A percentile compares a stretch with the other conserved stretches of the same genome.
Evolutionary conservation across 2,113 vertebrate species (phyloP).

Genomic region (Hystrix cristata): DNA sequence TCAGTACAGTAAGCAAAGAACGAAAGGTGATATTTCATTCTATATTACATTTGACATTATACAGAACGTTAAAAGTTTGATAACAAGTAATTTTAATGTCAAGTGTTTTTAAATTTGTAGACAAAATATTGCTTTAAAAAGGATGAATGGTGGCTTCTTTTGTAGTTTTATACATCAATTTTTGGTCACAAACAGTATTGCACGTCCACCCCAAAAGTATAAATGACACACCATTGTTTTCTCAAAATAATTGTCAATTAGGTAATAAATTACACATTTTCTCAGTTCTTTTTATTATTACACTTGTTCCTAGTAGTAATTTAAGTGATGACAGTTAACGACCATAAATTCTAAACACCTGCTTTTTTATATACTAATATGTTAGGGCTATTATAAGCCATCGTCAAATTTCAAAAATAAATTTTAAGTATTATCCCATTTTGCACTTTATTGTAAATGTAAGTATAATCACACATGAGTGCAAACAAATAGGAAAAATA

Average conservation of each 20-base stretch:
- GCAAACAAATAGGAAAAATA: neutral
- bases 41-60: slow-evolving; percentile 20
- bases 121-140: slow-evolving; percentile 31
- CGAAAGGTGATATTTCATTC: slow-evolving; percentile 62
- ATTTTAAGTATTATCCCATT: neutral
- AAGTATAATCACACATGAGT: neutral
- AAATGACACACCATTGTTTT: neutral
- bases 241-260: slow-evolving; percentile 2
- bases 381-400: neutral
- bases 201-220: neutral
- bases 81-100: slow-evolving; percentile 66
- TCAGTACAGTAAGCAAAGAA: slow-evolving; percentile 51
- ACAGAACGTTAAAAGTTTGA: slow-evolving; percentile 58
- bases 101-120: neutral
- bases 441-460: neutral
- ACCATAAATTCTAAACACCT: neutral
- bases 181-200: neutral
- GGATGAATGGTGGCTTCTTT: slow-evolving; percentile 21
- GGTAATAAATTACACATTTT: neutral
- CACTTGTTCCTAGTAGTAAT: neutral
- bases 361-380: neutral
- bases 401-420: neutral
- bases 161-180: slow-evolving; percentile 2
- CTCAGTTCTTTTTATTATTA: neutral
- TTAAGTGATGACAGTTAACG: neutral